Evolutionary conservation across 2,797 vertebrate species (phyloP).

Genomic region (Delichon dasypus): DNA sequence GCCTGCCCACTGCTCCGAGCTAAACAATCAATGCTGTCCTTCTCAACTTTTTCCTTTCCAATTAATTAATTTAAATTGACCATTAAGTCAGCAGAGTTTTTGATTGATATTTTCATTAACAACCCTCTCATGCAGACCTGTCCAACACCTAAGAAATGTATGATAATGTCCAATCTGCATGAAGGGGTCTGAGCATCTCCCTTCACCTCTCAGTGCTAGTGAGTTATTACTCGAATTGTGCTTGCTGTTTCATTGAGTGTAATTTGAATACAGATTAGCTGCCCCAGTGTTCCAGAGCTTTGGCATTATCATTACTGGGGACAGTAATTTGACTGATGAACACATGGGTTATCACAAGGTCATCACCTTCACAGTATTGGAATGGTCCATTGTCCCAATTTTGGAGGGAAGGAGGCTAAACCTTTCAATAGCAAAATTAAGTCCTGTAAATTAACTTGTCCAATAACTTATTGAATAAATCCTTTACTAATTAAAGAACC

Average conservation of each 20-base stretch:
- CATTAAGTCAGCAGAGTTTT: constrained; percentile 85
- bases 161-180: constrained; percentile 85
- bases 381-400: constrained; percentile 72
- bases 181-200: constrained; percentile 76
- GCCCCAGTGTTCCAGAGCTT: constrained; percentile 86
- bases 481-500: constrained; percentile 86
- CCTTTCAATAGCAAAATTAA: constrained; percentile 87
- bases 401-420: constrained; percentile 78
- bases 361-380: constrained; percentile 80
- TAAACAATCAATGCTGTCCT: constrained; percentile 69
- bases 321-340: constrained; percentile 92
- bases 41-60: constrained; percentile 78
- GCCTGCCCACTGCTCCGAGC: constrained; percentile 40
- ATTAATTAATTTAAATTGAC: constrained; percentile 94
- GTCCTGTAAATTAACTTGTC: constrained; percentile 89
- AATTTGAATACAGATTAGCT: constrained; percentile 96
- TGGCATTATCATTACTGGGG: constrained; percentile 86
- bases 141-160: constrained; percentile 87
- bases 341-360: constrained; percentile 94
- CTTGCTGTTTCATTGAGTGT: constrained; percentile 82
- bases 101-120: constrained; percentile 93
- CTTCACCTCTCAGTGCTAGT: constrained; percentile 77
- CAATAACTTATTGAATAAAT: constrained; percentile 89
- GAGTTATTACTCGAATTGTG: constrained; percentile 86
- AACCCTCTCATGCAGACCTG: constrained; percentile 80